phyloP scores from a whole-genome alignment of 2,797 vertebrate genomes.

The Peromyscus melanophrys region DNA sequence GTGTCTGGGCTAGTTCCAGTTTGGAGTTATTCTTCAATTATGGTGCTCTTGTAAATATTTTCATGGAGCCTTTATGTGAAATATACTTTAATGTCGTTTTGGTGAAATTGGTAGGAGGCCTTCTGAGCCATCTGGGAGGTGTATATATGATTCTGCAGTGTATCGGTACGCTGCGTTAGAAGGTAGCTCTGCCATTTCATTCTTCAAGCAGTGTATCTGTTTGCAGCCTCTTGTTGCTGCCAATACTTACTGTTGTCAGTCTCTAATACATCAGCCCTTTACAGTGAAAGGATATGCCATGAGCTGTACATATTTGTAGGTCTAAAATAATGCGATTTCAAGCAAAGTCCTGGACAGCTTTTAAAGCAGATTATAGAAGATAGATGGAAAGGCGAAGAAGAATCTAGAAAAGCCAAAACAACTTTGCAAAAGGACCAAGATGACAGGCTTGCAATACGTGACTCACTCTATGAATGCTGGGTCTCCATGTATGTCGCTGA shows the following conservation, averaged over 20 bases:
- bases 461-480: background rate
- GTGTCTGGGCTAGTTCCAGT: background rate
- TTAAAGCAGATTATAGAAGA: constrained; percentile 3
- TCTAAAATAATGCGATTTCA: background rate
- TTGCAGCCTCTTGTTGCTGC: background rate
- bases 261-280: constrained; percentile 9
- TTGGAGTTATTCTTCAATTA: background rate
- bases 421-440: constrained; percentile 36
- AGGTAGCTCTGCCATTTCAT: background rate
- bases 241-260: background rate
- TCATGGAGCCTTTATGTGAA: background rate
- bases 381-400: constrained; percentile 41
- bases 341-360: background rate
- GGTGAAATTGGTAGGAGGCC: background rate
- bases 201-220: background rate
- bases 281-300: background rate
- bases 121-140: background rate
- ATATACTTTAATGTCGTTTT: background rate
- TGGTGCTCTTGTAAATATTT: background rate
- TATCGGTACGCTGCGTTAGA: background rate
- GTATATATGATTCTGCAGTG: background rate
- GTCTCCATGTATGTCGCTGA: background rate
- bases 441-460: background rate
- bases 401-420: constrained; percentile 33
- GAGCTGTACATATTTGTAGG: background rate